phyloP scores from a whole-genome alignment of 2,888 invertebrate species.

The Alloscopus bannaensis region DNA sequence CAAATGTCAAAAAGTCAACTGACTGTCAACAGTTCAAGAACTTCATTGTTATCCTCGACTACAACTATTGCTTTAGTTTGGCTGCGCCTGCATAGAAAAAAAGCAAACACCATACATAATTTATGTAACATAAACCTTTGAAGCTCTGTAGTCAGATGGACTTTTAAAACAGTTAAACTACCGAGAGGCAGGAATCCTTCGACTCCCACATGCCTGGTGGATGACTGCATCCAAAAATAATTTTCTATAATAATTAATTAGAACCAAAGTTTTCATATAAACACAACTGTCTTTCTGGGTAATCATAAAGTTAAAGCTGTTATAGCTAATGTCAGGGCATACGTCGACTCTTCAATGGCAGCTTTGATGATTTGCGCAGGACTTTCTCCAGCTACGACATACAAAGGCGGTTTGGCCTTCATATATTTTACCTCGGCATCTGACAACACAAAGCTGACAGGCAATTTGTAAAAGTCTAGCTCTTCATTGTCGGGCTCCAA shows the following conservation, averaged over 20 bases:
- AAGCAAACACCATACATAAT: neutral
- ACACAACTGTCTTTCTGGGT: neutral
- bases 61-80: constrained; percentile 43
- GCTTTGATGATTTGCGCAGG: constrained; percentile 21
- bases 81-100: constrained; percentile 25
- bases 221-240: constrained; percentile 45
- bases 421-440: constrained; percentile 45
- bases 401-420: constrained; percentile 25
- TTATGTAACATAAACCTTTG: neutral
- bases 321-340: too few relatives aligned
- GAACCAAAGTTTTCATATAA: neutral
- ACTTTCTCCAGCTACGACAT: constrained; percentile 32
- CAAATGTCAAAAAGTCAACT: neutral
- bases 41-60: constrained; percentile 53
- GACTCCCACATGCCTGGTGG: constrained; percentile 20
- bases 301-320: neutral
- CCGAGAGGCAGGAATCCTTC: constrained; percentile 18
- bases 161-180: neutral
- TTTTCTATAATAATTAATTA: constrained; percentile 19
- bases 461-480: constrained; percentile 50
- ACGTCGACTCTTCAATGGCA: constrained; percentile 57
- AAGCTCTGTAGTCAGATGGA: neutral
- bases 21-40: constrained; percentile 51
- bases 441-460: constrained; percentile 31
- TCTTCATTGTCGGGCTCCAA: constrained; percentile 46